A percentile compares a stretch with the other conserved stretches of the same genome.
Evolutionary conservation across 2,113 vertebrate genomes (phyloP).

Genomic region (Pelusios castaneus): DNA sequence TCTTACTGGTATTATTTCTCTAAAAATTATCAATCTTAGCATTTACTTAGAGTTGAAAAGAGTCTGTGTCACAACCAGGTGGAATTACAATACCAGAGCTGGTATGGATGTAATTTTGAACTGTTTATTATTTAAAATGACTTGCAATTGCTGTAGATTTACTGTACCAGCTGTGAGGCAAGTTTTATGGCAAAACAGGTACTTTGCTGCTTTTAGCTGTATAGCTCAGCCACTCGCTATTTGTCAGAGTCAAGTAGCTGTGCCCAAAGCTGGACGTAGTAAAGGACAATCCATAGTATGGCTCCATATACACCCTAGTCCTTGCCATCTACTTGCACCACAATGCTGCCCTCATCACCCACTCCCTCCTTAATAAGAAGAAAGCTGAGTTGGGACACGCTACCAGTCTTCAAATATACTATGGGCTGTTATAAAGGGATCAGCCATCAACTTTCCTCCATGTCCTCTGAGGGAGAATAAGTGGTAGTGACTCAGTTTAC

Average conservation of each 20-base stretch:
- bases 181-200: background rate
- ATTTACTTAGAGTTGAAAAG: conserved; percentile 14
- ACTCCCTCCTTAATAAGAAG: background rate
- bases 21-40: conserved; percentile 16
- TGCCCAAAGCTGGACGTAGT: background rate
- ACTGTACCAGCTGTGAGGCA: background rate
- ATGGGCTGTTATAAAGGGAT: too few species aligned
- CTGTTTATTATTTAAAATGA: background rate
- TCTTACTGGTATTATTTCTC: conserved; percentile 17
- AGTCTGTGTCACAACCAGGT: background rate
- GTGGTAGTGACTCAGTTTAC: too few species aligned
- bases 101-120: background rate
- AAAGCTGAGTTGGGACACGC: background rate
- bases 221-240: background rate
- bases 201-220: background rate
- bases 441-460: too few species aligned
- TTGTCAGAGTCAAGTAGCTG: background rate
- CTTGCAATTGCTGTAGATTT: background rate
- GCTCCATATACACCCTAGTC: background rate
- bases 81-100: background rate
- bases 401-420: background rate
- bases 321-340: background rate
- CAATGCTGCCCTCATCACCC: background rate
- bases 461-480: too few species aligned
- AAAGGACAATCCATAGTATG: background rate